Percentiles rank a stretch among this genome's conserved stretches.
Conservation (phyloP, 2,888 invertebrate genomes). For the Hirudinaria manillensis region DNA sequence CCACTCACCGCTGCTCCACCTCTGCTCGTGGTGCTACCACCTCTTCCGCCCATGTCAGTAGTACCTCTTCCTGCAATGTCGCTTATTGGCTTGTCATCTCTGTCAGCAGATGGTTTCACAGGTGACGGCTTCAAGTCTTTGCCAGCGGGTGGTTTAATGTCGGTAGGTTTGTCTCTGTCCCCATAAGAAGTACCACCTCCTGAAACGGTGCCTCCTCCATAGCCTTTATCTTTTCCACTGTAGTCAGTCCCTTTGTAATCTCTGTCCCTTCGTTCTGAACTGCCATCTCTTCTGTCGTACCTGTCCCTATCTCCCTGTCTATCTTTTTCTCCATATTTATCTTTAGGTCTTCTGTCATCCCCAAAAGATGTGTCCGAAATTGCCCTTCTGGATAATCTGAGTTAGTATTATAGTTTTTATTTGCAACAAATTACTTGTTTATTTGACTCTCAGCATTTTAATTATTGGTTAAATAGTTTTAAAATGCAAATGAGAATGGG, state of each 20-base stretch:
- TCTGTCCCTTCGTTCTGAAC: background rate
- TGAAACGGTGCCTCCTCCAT: conserved; percentile 21
- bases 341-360: background rate
- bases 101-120: background rate
- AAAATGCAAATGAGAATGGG: too few relatives aligned
- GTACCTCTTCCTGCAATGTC: conserved; percentile 9
- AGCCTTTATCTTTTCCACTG: background rate
- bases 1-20: background rate
- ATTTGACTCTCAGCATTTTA: too few relatives aligned
- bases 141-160: background rate
- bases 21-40: conserved; percentile 9
- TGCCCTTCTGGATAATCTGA: background rate
- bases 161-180: background rate
- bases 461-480: too few relatives aligned
- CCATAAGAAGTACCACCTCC: conserved; percentile 9
- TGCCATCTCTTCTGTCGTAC: conserved; percentile 9
- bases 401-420: background rate
- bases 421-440: background rate
- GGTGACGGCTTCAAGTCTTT: background rate
- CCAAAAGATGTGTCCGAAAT: background rate
- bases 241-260: conserved; percentile 4
- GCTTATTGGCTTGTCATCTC: conserved; percentile 15
- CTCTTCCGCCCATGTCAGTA: background rate
- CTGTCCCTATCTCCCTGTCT: conserved; percentile 3
- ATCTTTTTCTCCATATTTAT: conserved; percentile 15